Evolutionary conservation across 2,797 vertebrate genomes (phyloP).

Genomic region (Esox masquinongy): DNA sequence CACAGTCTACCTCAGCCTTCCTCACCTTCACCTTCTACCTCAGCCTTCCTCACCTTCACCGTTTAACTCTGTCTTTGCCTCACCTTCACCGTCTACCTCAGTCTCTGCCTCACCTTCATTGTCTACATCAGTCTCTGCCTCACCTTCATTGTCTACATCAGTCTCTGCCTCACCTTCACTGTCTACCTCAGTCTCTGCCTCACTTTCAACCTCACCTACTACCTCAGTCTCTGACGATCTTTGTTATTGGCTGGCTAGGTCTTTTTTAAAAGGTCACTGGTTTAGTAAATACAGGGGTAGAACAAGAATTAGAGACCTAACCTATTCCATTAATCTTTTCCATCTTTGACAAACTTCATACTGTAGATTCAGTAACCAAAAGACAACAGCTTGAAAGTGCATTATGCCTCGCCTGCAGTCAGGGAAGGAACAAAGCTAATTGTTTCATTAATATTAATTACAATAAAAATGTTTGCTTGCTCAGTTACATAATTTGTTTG

Average conservation of each 20-base stretch:
- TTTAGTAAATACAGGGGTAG: not conserved
- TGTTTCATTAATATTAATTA: constrained; percentile 18
- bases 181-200: not conserved
- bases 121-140: not conserved
- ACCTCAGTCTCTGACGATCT: not conserved
- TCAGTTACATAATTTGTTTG: constrained; percentile 14
- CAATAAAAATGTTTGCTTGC: constrained; percentile 18
- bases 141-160: not conserved
- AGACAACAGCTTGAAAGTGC: not conserved
- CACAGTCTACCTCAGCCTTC: not conserved
- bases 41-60: too few species aligned
- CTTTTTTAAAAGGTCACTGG: not conserved
- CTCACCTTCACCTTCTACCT: not conserved
- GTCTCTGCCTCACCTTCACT: too few species aligned
- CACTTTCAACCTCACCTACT: not conserved
- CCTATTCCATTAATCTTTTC: not conserved
- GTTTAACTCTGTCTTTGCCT: too few species aligned
- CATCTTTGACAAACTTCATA: not conserved
- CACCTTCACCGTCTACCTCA: not conserved
- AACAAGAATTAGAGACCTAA: not conserved
- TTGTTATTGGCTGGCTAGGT: not conserved
- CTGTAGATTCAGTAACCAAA: not conserved
- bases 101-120: not conserved
- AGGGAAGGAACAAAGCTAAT: not conserved
- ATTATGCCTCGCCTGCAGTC: not conserved